phyloP scores from a whole-genome alignment of 2,797 vertebrate species.

The Lutra lutra region DNA sequence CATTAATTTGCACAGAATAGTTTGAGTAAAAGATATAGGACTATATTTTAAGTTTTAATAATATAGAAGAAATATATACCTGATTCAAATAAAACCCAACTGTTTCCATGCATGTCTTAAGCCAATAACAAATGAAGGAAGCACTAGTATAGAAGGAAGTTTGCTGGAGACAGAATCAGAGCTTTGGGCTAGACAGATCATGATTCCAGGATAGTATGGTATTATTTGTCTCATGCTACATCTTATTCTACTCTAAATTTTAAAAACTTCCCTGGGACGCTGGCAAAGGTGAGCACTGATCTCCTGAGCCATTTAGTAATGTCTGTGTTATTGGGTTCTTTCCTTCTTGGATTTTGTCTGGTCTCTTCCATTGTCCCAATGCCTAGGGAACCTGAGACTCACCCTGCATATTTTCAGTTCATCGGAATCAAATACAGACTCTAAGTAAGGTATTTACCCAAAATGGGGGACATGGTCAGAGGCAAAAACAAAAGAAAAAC shows the following conservation, averaged over 20 bases:
- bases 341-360: not conserved
- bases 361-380: not conserved
- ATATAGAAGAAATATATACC: not conserved
- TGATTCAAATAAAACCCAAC: not conserved
- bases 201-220: not conserved
- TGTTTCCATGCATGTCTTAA: not conserved
- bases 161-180: not conserved
- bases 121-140: not conserved
- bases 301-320: not conserved
- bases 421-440: not conserved
- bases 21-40: not conserved
- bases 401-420: not conserved
- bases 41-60: slow-evolving; percentile 23
- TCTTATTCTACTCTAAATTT: not conserved
- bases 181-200: not conserved
- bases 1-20: not conserved
- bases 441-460: not conserved
- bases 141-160: not conserved
- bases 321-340: not conserved
- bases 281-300: not conserved
- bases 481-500: not conserved
- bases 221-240: not conserved
- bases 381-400: not conserved
- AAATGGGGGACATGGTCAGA: not conserved
- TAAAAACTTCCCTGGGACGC: not conserved